Percentiles rank a stretch among this genome's conserved stretches.
phyloP scores from a whole-genome alignment of 2,888 invertebrate species.

The Aelia acuminata region DNA sequence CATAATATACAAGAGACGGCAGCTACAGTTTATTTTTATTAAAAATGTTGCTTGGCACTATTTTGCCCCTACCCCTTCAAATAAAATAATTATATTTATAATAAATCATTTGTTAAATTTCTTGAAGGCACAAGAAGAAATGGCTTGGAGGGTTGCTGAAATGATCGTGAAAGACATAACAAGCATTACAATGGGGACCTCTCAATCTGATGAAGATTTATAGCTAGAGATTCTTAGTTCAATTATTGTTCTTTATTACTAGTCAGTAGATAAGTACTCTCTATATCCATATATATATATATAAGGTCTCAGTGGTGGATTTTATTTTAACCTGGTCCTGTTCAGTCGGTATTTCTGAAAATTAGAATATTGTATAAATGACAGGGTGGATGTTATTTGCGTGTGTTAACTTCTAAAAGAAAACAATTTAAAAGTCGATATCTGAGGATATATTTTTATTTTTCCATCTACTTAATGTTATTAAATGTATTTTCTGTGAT shows the following conservation, averaged over 20 bases:
- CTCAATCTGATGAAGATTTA: slow-evolving; percentile 59
- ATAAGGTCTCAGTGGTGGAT: not conserved
- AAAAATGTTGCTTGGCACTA: no score
- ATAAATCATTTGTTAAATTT: not conserved
- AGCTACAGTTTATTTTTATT: no score
- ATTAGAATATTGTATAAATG: not conserved
- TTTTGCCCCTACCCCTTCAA: no score
- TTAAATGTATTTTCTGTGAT: slow-evolving; percentile 26
- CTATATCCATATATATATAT: slow-evolving; percentile 18
- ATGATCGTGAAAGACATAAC: slow-evolving; percentile 97
- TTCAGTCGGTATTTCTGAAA: not conserved
- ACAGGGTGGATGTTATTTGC: slow-evolving; percentile 17
- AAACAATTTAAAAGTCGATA: not conserved
- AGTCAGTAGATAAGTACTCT: slow-evolving; percentile 47
- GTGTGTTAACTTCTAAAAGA: not conserved
- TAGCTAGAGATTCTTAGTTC: slow-evolving; percentile 38
- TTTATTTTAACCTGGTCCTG: not conserved
- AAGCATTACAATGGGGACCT: slow-evolving; percentile 79
- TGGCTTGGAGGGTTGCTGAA: slow-evolving; percentile 97
- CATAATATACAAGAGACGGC: no score
- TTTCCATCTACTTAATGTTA: slow-evolving; percentile 34
- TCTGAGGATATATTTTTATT: not conserved
- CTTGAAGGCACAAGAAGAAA: slow-evolving; percentile 85
- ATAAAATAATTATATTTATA: not conserved
- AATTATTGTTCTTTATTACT: slow-evolving; percentile 31